Evolutionary conservation across 1,140 invertebrate species (phyloP), one percentile per base, ranked within the genome.

Genomic region (Ganaspis sp.): DNA sequence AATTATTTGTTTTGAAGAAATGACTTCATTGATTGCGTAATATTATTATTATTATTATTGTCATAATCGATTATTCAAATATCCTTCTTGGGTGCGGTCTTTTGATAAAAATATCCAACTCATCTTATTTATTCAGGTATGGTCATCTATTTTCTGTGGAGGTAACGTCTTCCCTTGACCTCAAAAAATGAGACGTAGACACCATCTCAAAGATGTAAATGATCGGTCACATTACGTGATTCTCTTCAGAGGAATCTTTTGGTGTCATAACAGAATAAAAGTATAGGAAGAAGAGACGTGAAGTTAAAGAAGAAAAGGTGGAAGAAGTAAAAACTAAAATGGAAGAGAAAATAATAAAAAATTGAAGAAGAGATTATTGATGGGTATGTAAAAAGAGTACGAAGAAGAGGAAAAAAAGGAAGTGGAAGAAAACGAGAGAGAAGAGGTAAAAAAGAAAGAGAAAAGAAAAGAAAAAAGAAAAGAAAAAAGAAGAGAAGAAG

Each of bases 171-270:
- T 64, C 58, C 58, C 58, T 64, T 64, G 58, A 64, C 58, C 58
- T 64, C 58, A 64, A 64, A 64, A 49, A 49, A 49, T 34, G 23
- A 64, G 26, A 49, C 45, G 12, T 34, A 64, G 23, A 64, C 58
- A 64, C 58, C 58, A 29, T 29, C 23, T 64, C 23, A 8, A 29
- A 64, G 58, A 29, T 17, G 45, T 49, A 49, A 64, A 64, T 29
- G 23, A 64, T 26, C 26, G 15, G 58, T 9, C 21, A 40, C 17
- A 40, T 23, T 23, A 70, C 45, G 45, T 64, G 58, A 64, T 29
- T 11, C 58, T 26, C 5, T 12, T 29, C 26, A 64, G 9, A 6
- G 12, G 15, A 5, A 34, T 70, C 42, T n/a, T n/a, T n/a, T n/a
- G n/a, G 38, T 12, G 15, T 45, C 11, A 45, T 15, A 4, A 12